A percentile compares a stretch with the other conserved stretches of the same genome.
These are phyloP conservation scores for Anthophora plumipes DNA, from an alignment of 2,888 invertebrate species.

Conservation along the genomic window DNA sequence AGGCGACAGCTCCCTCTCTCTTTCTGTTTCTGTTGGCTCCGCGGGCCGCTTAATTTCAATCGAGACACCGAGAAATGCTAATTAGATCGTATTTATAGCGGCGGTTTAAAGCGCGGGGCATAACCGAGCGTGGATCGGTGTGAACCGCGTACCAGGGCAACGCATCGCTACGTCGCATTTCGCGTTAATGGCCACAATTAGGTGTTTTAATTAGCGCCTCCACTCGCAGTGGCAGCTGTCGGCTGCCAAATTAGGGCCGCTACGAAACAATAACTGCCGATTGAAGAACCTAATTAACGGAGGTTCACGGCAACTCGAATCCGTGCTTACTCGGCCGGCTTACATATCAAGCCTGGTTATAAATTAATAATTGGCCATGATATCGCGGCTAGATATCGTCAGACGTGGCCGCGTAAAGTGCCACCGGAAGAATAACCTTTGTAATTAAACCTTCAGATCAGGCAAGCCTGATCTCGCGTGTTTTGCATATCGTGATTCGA, in stretches of 20 bases:
- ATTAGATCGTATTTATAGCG: slow-evolving; percentile 78
- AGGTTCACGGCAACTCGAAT: slow-evolving; percentile 62
- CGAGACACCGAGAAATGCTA: slow-evolving; percentile 78
- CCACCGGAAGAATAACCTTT: slow-evolving; percentile 58
- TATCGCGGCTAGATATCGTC: slow-evolving; percentile 64
- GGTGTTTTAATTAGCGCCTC: slow-evolving; percentile 84
- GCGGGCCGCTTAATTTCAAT: slow-evolving; percentile 73
- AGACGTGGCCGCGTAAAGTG: slow-evolving; percentile 20
- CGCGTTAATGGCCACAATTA: slow-evolving; percentile 84
- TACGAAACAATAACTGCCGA: slow-evolving; percentile 84
- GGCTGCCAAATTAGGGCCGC: slow-evolving; percentile 82
- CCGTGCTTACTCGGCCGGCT: slow-evolving; percentile 32
- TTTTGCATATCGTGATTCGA: slow-evolving; percentile 53
- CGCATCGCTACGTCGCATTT: slow-evolving; percentile 77
- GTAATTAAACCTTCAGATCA: slow-evolving; percentile 59
- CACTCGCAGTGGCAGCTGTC: slow-evolving; percentile 80
- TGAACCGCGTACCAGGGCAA: slow-evolving; percentile 64
- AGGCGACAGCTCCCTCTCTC: slow-evolving; percentile 58
- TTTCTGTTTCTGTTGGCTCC: slow-evolving; percentile 51
- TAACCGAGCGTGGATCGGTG: slow-evolving; percentile 73
- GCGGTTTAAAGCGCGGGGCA: slow-evolving; percentile 70
- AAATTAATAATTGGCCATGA: slow-evolving; percentile 76
- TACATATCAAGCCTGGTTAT: slow-evolving; percentile 57
- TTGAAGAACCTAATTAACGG: slow-evolving; percentile 83
- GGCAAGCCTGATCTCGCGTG: background rate